Evolutionary conservation across 2,888 invertebrate genomes (phyloP), one percentile per base, ranked within the genome.

Genomic region (Stenodema calcarata): DNA sequence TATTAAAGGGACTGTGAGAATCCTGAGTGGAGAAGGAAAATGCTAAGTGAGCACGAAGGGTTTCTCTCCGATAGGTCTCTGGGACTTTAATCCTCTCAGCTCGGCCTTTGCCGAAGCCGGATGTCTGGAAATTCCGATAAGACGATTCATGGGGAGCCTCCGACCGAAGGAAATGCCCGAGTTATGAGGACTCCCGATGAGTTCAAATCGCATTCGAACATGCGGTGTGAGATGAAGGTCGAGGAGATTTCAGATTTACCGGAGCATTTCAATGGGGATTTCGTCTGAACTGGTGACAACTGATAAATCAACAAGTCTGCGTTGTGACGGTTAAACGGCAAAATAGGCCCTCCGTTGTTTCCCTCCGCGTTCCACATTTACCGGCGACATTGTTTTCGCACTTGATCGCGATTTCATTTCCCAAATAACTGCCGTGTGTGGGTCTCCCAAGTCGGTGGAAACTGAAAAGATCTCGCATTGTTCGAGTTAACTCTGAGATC

Each of bases 71-170:
- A 50, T 50, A 50, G 50, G 50, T 27, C 30, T 23, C 28, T 23
- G 35, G 70, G 70, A 70, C 28, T 70, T 70, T 30, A 30, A 70
- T 70, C 70, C 70, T 70, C 30, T 70, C 30, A 70, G 70, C 28
- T 50, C 70, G 70, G 70, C 70, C 30, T 23, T 70, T 27, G 3
- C 70, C 30, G 28, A 70, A 54, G 70, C 70, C 12, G 70, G 70
- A 70, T 70, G 70, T 70, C 70, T 70, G 70, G 70, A 70, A 70
- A 70, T 70, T 70, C 70, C 70, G 70, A 70, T 70, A 70, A 70
- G 70, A 70, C 16, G 70, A 70, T 70, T 70, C 70, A 30, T 30
- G 70, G 27, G 70, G 30, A n/a, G n/a, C n/a, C n/a, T 7, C 12
- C 30, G 7, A 16, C 70, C 70, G 70, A 70, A 70, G 70, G 30